Evolutionary conservation across 1,140 invertebrate genomes (phyloP).

Genomic region (Drosophila sulfurigaster): DNA sequence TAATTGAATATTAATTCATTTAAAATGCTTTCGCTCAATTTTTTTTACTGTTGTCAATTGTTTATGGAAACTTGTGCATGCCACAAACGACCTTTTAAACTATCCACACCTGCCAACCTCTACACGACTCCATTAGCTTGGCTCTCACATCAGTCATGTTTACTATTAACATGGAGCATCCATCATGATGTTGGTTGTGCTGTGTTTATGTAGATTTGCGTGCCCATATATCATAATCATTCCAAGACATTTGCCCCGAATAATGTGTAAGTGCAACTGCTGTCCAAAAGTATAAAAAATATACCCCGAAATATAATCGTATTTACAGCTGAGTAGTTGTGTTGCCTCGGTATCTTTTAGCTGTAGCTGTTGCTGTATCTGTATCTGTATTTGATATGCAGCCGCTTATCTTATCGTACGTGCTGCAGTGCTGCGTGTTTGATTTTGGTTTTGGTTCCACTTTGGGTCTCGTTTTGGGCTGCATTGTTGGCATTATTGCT

Average conservation of each 20-base stretch:
- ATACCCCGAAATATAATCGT: constrained; percentile 15
- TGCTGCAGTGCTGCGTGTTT: constrained; percentile 50
- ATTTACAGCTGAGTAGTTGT: constrained; percentile 13
- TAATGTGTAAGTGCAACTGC: constrained; percentile 32
- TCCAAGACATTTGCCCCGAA: constrained; percentile 51
- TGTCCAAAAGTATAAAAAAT: not conserved
- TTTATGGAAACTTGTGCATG: not conserved
- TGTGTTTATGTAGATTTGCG: constrained; percentile 78
- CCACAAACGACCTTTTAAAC: not conserved
- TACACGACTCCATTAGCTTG: constrained; percentile 37
- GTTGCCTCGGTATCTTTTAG: constrained; percentile 6
- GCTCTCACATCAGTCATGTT: constrained; percentile 27
- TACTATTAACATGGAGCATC: constrained; percentile 41
- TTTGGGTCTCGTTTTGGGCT: constrained; percentile 32
- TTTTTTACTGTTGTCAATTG: not conserved
- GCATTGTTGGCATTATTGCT: constrained; percentile 44
- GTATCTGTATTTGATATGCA: constrained; percentile 51
- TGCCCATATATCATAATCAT: constrained; percentile 74
- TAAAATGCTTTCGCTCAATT: not conserved
- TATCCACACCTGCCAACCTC: constrained; percentile 7
- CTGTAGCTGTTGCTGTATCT: constrained; percentile 1
- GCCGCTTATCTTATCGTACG: constrained; percentile 51
- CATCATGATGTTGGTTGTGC: constrained; percentile 55
- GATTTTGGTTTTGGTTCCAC: constrained; percentile 31
- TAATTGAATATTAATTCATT: not conserved